Evolutionary conservation across 2,888 invertebrate species (phyloP), one percentile per base, ranked within the genome.

Genomic region (Cheilosia soror): DNA sequence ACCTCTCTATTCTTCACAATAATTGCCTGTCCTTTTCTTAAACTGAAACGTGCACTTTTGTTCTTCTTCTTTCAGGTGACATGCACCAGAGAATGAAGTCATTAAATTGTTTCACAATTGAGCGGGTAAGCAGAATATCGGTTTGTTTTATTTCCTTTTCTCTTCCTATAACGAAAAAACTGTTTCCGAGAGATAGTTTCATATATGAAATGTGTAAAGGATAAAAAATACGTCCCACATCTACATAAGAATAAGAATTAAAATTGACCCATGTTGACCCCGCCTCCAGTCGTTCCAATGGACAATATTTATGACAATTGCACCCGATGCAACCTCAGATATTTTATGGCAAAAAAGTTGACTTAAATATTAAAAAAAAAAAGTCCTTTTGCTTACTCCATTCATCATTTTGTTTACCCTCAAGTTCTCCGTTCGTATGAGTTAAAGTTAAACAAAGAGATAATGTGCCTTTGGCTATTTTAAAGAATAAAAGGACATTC

Each of bases 91-190:
- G 53, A 83, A 68, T 73, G 68, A 73, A 79, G 72, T 66, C 58
- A 83, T 83, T 83, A 72, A 78, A 79, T 44, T 44, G 68, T 79
- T 79, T 73, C 73, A 83, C 73, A 62, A 79, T 58, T 63, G 73
- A 83, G 44, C 63, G 25, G 68, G 68, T 79, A 83, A 78, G 60
- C 78, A 62, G 44, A 77, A 53, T 58, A 75, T 63, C 49, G 55
- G 62, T 49, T 31, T 27, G 9, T 62, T 51, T 60, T 31, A 20
- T 62, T 44, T 73, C 44, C 53, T 13, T 55, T 25, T 47, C 15
- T 55, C 47, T 37, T 37, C 71, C 49, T 68, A 33, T 47, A 53
- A 33, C n/a, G n/a, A 49, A 51, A 49, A 75, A 57, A 53, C 62
- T 51, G 42, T 53, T 13, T 51, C 42, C 44, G 53, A 51, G 40